Base-by-base conservation (phyloP, 2,888 invertebrate species). In the Elegia similella region DNA sequence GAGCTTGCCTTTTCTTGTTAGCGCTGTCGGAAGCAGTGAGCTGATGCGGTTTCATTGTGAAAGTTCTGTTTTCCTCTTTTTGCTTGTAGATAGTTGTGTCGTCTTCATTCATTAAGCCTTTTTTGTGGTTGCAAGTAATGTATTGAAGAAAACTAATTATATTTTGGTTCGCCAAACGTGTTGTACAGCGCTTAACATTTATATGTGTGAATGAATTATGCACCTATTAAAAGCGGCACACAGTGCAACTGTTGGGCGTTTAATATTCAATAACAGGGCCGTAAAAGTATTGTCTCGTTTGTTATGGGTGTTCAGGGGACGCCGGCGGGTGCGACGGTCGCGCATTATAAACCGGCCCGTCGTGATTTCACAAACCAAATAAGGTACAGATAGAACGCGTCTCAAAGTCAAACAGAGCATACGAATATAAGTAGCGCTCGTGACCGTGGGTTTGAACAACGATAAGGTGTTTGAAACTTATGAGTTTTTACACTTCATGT, bases 201-300 rank as follows among this genome's bases (percentile, higher is more conserved):
- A 10, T 44, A 47, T 47, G 38, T 16, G 38, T 38, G 23, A 23
- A 52, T 38, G 23, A 42, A 23, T 38, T 52, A 17, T 42, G 38
- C 38, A 52, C 32, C 15, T 54, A 44, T 54, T 32, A 34, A 55
- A 55, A 47, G 42, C 42, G 42, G 61, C 69, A 67, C 72, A 67
- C 70, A 66, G 68, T 66, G 71, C 68, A 63, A 64, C 65, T 60
- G 75, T 76, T 76, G 70, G 68, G 64, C 70, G 74, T 80, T 76
- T 80, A 82, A 82, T 84, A 86, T 88, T 86, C 85, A 85, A 87
- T 87, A 85, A 82, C 78, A 80, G 66, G 76, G 78, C 73, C 80
- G 74, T 80, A 75, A 73, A 75, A 70, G 76, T 74, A 82, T 84
- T 85, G 84, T 86, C 70, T 79, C 73, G 75, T 73, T 76, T 74